These are phyloP conservation scores for Helleia helle DNA, from an alignment of 2,888 invertebrate species.

Conservation along the genomic window DNA sequence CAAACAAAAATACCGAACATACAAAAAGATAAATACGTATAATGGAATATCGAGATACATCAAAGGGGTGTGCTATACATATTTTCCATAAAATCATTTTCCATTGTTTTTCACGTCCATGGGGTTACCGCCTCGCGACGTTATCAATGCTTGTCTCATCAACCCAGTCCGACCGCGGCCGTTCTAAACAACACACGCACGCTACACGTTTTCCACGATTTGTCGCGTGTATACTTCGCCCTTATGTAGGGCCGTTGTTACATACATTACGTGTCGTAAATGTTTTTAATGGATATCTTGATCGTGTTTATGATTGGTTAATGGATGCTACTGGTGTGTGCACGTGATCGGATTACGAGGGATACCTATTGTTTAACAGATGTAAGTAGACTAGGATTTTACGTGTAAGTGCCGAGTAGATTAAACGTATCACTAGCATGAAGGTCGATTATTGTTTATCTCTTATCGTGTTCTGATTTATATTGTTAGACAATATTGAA, in stretches of 20 bases:
- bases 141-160: slow-evolving; percentile 54
- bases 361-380: slow-evolving; percentile 49
- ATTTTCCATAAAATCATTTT: slow-evolving; percentile 28
- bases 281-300: slow-evolving; percentile 14
- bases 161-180: slow-evolving; percentile 49
- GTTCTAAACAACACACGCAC: slow-evolving; percentile 45
- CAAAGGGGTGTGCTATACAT: slow-evolving; percentile 2
- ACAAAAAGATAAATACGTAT: background rate
- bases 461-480: slow-evolving; percentile 29
- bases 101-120: slow-evolving; percentile 61
- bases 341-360: slow-evolving; percentile 61
- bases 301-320: slow-evolving; percentile 52
- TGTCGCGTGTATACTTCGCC: slow-evolving; percentile 27
- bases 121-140: slow-evolving; percentile 37
- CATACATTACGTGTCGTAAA: slow-evolving; percentile 9
- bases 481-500: too few relatives aligned
- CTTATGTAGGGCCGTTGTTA: slow-evolving; percentile 12
- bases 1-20: too few relatives aligned
- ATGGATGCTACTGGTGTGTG: slow-evolving; percentile 46
- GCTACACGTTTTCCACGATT: slow-evolving; percentile 35
- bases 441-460: slow-evolving; percentile 55
- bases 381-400: slow-evolving; percentile 33
- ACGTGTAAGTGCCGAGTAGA: slow-evolving; percentile 7
- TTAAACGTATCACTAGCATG: slow-evolving; percentile 21
- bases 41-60: background rate